Base-by-base conservation (phyloP, 2,113 vertebrate genomes). In the Galeopterus variegatus region DNA sequence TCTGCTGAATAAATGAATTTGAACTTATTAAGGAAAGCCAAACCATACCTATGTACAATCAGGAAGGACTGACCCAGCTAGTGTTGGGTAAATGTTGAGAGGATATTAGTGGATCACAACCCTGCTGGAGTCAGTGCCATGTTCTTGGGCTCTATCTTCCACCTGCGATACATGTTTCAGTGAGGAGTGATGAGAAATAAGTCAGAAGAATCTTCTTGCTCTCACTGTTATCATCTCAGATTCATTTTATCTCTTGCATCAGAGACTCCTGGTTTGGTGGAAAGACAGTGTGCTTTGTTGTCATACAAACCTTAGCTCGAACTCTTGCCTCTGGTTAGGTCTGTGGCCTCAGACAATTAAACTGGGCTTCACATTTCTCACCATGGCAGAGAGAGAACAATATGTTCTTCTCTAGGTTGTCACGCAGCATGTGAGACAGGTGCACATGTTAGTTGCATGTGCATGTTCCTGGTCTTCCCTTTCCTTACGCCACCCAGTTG, bases 361-460 rank as follows among this genome's bases (percentile, higher is more conserved):
- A 8, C 5, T 26, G 31, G 56, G 54, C n/a, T 90, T 94, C 26
- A 6, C 17, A 36, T 80, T 75, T 60, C 65, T 54, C 58, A 62
- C 54, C 12, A 8, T 9, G 45, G n/a, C 82, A 36, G 17, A 82
- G 77, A 92, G 75, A 88, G 60, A 82, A 15, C 19, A 33, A 70
- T 65, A 70, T 41, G 33, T 75, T 93, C 82, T 81, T 82, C 58
- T 93, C 15, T 14, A 93, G 28, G 23, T n/a, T 88, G 91, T 95
- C 75, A 73, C 1, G 0, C 8, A 33, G 45, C 70, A 60, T 54
- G 9, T 77, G 82, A 97, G 86, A 76, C 36, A 72, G 50, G 65
- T 33, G 56, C 17, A 11, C 3, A 72, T 89, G 58, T 79, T 56
- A 18, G 60, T 36, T 64, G 60, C 5, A 0, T 41, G 21, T 24